Conservation (phyloP, 1,140 invertebrate species). For the Nasonia longicornis region DNA sequence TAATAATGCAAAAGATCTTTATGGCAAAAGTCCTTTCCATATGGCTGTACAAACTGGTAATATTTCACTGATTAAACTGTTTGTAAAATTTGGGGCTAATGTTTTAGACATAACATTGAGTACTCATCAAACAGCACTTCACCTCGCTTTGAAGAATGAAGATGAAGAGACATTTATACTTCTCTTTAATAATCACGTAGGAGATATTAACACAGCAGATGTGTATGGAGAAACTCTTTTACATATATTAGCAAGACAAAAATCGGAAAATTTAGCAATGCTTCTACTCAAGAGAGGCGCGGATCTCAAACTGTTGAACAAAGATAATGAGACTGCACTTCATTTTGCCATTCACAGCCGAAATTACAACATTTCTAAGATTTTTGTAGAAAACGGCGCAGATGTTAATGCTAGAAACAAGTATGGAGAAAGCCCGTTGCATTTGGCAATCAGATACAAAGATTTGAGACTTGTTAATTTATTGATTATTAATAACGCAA, state of each 20-base stretch:
- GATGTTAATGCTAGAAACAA: conserved; percentile 20
- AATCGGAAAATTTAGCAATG: neutral
- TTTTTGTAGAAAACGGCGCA: conserved; percentile 11
- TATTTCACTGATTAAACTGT: neutral
- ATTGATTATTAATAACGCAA: conserved; percentile 2
- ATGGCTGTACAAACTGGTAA: neutral
- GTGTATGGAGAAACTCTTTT: conserved; percentile 26
- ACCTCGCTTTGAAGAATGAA: conserved; percentile 17
- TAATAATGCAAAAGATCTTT: conserved; percentile 5
- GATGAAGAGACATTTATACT: conserved; percentile 7
- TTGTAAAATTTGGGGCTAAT: conserved; percentile 19
- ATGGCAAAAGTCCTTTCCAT: conserved; percentile 31
- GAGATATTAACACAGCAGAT: conserved; percentile 15
- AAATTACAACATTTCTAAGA: neutral
- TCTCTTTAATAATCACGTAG: neutral
- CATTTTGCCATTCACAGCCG: conserved; percentile 17
- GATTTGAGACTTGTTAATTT: conserved; percentile 24
- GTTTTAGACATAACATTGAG: conserved; percentile 7
- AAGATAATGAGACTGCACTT: conserved; percentile 28
- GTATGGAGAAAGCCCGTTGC: conserved; percentile 16
- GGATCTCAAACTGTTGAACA: neutral
- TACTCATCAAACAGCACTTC: conserved; percentile 18
- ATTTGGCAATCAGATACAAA: conserved; percentile 27
- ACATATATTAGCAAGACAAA: conserved; percentile 22
- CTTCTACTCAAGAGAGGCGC: neutral